Evolutionary conservation across 2,797 vertebrate genomes (phyloP).

Genomic region (Typhlichthys subterraneus): DNA sequence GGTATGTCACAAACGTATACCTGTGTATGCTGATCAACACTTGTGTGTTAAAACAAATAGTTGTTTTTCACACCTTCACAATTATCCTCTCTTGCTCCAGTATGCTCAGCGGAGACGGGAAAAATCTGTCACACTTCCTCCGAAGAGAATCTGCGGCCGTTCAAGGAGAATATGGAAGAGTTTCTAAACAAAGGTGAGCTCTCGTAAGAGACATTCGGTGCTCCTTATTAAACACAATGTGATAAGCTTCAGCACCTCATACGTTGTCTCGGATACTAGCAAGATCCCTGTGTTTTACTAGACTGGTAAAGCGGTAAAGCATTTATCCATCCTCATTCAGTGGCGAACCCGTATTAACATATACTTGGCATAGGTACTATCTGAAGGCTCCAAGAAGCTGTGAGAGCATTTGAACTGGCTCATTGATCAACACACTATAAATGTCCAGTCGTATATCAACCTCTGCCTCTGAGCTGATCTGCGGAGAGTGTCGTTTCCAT

Average conservation of each 20-base stretch:
- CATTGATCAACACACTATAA: conserved; percentile 43
- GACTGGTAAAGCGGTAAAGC: conserved; percentile 1
- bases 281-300: background rate
- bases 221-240: conserved; percentile 4
- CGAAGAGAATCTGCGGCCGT: conserved; percentile 90
- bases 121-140: conserved; percentile 90
- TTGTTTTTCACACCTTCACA: conserved; percentile 5
- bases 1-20: too few species aligned
- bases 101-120: conserved; percentile 86
- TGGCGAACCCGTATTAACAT: background rate
- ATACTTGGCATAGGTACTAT: conserved; percentile 4
- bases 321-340: background rate
- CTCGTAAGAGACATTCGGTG: background rate
- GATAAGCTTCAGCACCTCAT: background rate
- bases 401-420: conserved; percentile 33
- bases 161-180: conserved; percentile 92
- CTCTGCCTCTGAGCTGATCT: conserved; percentile 40
- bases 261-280: background rate
- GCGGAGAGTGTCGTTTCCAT: conserved; percentile 45
- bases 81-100: conserved; percentile 68
- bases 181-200: conserved; percentile 90
- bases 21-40: too few species aligned
- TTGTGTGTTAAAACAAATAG: background rate
- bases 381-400: conserved; percentile 1
- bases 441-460: conserved; percentile 38